These are phyloP conservation scores for Scatophagus argus DNA, from an alignment of 2,113 vertebrate species.

Conservation along the genomic window DNA sequence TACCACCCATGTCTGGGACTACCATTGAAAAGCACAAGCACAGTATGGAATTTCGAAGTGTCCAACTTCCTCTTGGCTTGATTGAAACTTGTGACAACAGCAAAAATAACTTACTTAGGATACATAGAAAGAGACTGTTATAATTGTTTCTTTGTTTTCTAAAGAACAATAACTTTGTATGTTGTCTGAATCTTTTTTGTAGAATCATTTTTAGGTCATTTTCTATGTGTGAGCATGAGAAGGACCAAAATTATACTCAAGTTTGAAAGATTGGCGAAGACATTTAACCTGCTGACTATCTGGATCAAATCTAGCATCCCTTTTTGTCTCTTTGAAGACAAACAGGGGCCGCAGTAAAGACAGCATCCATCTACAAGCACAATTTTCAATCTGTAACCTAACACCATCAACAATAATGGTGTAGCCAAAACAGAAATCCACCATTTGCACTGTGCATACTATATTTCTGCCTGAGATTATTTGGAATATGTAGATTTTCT, in stretches of 20 bases:
- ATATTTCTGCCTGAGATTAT: conserved; percentile 41
- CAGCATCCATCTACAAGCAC: conserved; percentile 56
- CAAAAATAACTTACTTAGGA: conserved; percentile 78
- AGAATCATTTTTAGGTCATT: conserved; percentile 82
- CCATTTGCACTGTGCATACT: conserved; percentile 39
- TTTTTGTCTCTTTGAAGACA: conserved; percentile 56
- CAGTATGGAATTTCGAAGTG: conserved; percentile 70
- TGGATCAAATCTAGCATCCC: conserved; percentile 57
- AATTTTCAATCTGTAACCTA: conserved; percentile 59
- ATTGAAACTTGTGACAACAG: conserved; percentile 78
- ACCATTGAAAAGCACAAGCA: conserved; percentile 84
- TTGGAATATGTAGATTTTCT: conserved; percentile 27
- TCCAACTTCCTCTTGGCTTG: conserved; percentile 65
- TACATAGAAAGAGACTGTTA: conserved; percentile 86
- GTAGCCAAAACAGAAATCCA: conserved; percentile 42
- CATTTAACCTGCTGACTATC: conserved; percentile 37
- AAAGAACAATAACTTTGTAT: conserved; percentile 84
- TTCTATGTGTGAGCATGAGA: conserved; percentile 83
- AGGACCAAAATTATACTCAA: conserved; percentile 83
- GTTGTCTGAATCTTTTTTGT: conserved; percentile 82
- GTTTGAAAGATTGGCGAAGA: conserved; percentile 49
- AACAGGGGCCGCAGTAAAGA: conserved; percentile 55
- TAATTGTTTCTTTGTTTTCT: conserved; percentile 84
- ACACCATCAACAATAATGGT: conserved; percentile 38
- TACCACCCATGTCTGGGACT: conserved; percentile 67